Conservation (phyloP, 2,888 invertebrate species). For the Phaedon cochleariae region DNA sequence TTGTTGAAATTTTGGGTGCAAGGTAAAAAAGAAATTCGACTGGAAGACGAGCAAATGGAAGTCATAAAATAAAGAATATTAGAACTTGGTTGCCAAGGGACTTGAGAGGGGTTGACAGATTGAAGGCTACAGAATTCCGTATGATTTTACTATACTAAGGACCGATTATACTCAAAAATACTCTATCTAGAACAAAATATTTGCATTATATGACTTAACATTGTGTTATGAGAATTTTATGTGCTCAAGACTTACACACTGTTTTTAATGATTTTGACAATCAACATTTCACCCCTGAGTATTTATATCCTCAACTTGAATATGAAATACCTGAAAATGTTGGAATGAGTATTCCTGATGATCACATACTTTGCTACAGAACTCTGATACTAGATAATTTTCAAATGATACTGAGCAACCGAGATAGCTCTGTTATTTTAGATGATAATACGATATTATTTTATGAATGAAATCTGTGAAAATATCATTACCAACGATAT, state of each 20-base stretch:
- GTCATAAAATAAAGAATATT: background rate
- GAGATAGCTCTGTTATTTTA: constrained; percentile 1
- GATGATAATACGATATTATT: background rate
- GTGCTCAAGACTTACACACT: constrained; percentile 5
- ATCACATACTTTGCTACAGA: constrained; percentile 5
- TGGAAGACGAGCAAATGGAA: constrained; percentile 5
- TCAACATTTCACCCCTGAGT: constrained; percentile 10
- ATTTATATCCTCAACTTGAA: background rate
- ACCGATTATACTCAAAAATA: constrained; percentile 31
- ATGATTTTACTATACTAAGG: constrained; percentile 36
- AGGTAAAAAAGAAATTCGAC: constrained; percentile 7
- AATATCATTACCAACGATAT: background rate
- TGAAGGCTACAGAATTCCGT: constrained; percentile 40
- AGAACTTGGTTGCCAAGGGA: constrained; percentile 7
- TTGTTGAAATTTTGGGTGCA: constrained; percentile 36
- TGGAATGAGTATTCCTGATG: background rate
- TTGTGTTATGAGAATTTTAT: constrained; percentile 31
- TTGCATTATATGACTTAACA: constrained; percentile 33
- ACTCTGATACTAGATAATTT: background rate
- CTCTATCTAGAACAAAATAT: constrained; percentile 21
- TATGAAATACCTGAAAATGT: background rate
- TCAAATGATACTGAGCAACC: background rate
- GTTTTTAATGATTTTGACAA: constrained; percentile 21
- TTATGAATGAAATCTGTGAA: constrained; percentile 3
- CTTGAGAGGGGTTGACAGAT: constrained; percentile 13